phyloP scores from a whole-genome alignment of 2,797 vertebrate species.

The Lagocephalus sceleratus region DNA sequence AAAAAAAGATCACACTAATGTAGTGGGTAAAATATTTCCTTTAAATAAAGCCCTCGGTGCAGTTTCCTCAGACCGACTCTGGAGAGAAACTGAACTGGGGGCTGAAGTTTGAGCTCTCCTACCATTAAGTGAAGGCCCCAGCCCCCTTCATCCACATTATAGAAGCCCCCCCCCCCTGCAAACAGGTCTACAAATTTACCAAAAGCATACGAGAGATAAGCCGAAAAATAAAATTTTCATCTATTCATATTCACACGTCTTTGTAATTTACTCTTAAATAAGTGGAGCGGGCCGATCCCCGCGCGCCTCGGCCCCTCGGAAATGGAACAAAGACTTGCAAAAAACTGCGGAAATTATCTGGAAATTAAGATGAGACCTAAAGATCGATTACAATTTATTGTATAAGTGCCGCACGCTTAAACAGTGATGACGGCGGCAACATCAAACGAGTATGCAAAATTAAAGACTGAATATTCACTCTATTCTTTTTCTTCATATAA shows the following conservation, averaged over 20 bases:
- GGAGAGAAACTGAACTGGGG: constrained; percentile 17
- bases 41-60: constrained; percentile 28
- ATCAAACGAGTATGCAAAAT: constrained; percentile 47
- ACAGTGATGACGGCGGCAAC: constrained; percentile 57
- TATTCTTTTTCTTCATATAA: constrained; percentile 42
- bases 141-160: constrained; percentile 60
- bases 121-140: constrained; percentile 20
- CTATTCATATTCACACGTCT: constrained; percentile 61
- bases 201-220: constrained; percentile 49
- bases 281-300: constrained; percentile 53
- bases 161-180: constrained; percentile 47
- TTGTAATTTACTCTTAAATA: constrained; percentile 64
- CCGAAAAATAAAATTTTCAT: constrained; percentile 32
- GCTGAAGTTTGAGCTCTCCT: constrained; percentile 2
- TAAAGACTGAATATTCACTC: constrained; percentile 45
- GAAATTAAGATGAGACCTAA: constrained; percentile 40
- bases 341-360: constrained; percentile 33
- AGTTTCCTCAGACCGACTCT: constrained; percentile 36
- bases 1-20: constrained; percentile 62
- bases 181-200: constrained; percentile 56
- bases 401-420: constrained; percentile 65
- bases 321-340: constrained; percentile 51
- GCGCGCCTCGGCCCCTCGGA: constrained; percentile 56
- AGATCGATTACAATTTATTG: constrained; percentile 55
- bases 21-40: constrained; percentile 55